A percentile compares a stretch with the other conserved stretches of the same genome.
Conservation (phyloP, 1,140 invertebrate species). For the Brachionus angularis region DNA sequence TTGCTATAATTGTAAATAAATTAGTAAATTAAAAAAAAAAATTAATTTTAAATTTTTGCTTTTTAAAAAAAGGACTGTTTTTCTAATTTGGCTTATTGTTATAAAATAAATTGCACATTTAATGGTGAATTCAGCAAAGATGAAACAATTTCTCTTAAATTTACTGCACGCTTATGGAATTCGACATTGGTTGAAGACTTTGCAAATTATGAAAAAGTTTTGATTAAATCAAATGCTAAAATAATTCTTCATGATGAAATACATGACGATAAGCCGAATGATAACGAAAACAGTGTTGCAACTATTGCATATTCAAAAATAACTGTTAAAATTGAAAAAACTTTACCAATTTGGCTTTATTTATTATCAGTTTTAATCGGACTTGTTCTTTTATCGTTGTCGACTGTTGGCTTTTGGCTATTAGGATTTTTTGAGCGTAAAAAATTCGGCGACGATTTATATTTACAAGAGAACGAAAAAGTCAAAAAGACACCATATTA, state of each 20-base stretch:
- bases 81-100: slow-evolving; percentile 21
- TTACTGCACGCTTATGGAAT: slow-evolving; percentile 41
- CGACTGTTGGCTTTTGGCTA: slow-evolving; percentile 16
- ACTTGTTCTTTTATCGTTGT: neutral
- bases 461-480: slow-evolving; percentile 23
- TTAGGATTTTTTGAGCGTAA: slow-evolving; percentile 43
- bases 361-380: slow-evolving; percentile 26
- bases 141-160: slow-evolving; percentile 30
- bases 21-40: neutral
- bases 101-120: slow-evolving; percentile 43
- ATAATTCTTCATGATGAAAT: neutral
- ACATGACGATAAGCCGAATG: slow-evolving; percentile 13
- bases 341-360: slow-evolving; percentile 4
- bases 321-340: neutral
- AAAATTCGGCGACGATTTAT: slow-evolving; percentile 38
- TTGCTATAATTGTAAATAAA: slow-evolving; percentile 27
- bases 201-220: slow-evolving; percentile 29
- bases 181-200: slow-evolving; percentile 33
- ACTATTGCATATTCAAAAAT: slow-evolving; percentile 32
- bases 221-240: slow-evolving; percentile 33
- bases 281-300: slow-evolving; percentile 42
- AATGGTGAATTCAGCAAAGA: slow-evolving; percentile 36
- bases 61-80: slow-evolving; percentile 13
- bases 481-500: slow-evolving; percentile 29
- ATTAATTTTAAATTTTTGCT: neutral